These are phyloP conservation scores for Pseudomugil gertrudae DNA, from an alignment of 2,797 vertebrate genomes.

Conservation along the genomic window DNA sequence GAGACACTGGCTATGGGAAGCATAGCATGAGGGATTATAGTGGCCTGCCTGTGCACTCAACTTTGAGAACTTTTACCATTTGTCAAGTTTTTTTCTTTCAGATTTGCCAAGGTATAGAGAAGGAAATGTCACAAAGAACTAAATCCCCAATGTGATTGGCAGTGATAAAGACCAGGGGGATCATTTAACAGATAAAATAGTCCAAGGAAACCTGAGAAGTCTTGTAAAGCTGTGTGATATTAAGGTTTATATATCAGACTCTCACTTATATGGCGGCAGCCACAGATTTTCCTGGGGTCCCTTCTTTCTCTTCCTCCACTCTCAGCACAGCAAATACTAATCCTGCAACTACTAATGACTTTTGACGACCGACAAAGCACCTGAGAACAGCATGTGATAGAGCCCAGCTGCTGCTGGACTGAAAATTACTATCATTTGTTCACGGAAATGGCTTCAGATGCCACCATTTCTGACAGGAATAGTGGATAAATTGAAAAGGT, in stretches of 20 bases:
- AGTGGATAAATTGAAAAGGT: slow-evolving; percentile 83
- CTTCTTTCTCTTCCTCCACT: slow-evolving; percentile 45
- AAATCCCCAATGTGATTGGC: slow-evolving; percentile 53
- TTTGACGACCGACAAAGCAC: slow-evolving; percentile 84
- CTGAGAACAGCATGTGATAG: slow-evolving; percentile 70
- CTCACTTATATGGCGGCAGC: slow-evolving; percentile 41
- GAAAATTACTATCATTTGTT: slow-evolving; percentile 85
- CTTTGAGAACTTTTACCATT: slow-evolving; percentile 13
- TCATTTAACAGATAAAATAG: slow-evolving; percentile 65
- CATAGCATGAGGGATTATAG: slow-evolving; percentile 14
- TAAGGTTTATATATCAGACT: slow-evolving; percentile 66
- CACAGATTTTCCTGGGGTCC: slow-evolving; percentile 55
- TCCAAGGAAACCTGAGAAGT: slow-evolving; percentile 52
- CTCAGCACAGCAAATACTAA: slow-evolving; percentile 75
- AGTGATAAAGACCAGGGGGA: slow-evolving; percentile 44
- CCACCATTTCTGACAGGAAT: slow-evolving; percentile 76
- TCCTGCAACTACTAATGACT: slow-evolving; percentile 81
- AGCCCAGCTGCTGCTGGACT: slow-evolving; percentile 74
- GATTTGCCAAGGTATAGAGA: slow-evolving; percentile 37
- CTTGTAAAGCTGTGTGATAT: slow-evolving; percentile 65
- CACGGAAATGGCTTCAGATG: slow-evolving; percentile 82
- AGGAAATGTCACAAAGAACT: slow-evolving; percentile 49
- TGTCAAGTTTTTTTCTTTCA: neutral
- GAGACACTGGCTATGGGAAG: slow-evolving; percentile 28
- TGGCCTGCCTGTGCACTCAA: slow-evolving; percentile 30